phyloP scores from a whole-genome alignment of 2,113 vertebrate species.

The Nesoenas mayeri region DNA sequence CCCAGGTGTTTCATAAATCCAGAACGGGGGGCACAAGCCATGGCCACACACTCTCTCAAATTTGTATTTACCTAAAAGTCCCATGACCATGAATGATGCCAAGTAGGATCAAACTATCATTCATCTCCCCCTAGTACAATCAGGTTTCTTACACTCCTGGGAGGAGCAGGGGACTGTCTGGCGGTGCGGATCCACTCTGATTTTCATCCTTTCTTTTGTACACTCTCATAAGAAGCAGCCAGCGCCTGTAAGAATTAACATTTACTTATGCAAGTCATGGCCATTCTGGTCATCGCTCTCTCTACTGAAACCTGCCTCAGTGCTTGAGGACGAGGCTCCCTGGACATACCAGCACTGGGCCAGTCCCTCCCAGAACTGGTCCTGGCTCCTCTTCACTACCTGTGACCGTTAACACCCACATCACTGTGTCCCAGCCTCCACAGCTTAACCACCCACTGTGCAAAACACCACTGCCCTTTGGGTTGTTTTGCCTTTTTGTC shows the following conservation, averaged over 20 bases:
- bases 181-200: not conserved
- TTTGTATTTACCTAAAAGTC: not conserved
- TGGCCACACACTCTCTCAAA: not conserved
- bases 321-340: too few relatives aligned
- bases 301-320: not conserved
- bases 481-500: too few relatives aligned
- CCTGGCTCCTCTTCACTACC: too few relatives aligned
- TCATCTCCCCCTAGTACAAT: not conserved
- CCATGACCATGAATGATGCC: accelerated
- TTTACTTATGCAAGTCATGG: not conserved
- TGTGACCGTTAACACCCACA: not conserved
- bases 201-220: not conserved
- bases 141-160: not conserved
- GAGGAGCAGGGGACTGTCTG: not conserved
- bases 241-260: not conserved
- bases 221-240: not conserved
- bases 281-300: not conserved
- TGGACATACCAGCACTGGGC: accelerated
- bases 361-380: not conserved
- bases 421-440: not conserved
- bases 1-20: not conserved
- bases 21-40: not conserved
- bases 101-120: not conserved
- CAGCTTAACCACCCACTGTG: not conserved
- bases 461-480: too few relatives aligned